Conservation (phyloP, 2,888 invertebrate genomes). For the Drosophila hamatofila region DNA sequence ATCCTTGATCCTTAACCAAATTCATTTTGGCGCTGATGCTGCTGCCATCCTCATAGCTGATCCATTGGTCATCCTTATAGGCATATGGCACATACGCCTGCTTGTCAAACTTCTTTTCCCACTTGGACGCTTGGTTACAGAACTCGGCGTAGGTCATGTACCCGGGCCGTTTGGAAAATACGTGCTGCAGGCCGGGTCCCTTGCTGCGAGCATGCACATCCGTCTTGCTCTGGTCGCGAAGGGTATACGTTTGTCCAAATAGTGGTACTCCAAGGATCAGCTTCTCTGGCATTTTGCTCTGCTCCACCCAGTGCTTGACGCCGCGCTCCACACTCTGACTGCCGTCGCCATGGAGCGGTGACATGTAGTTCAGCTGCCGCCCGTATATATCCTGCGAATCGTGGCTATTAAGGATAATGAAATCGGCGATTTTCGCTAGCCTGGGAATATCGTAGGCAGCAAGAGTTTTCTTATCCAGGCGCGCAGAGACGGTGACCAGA, state of each 20-base stretch:
- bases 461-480: constrained; percentile 25
- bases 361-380: constrained; percentile 32
- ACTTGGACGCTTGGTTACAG: constrained; percentile 54
- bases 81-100: constrained; percentile 89
- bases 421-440: constrained; percentile 56
- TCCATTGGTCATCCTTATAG: constrained; percentile 93
- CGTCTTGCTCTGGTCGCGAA: constrained; percentile 86
- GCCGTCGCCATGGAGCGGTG: constrained; percentile 55
- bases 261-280: constrained; percentile 58
- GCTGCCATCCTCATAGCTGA: constrained; percentile 94
- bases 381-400: constrained; percentile 37
- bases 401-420: constrained; percentile 63
- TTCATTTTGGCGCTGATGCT: constrained; percentile 92
- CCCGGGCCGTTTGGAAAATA: constrained; percentile 32
- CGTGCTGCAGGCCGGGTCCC: constrained; percentile 43
- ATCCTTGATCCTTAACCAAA: constrained; percentile 91
- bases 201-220: constrained; percentile 39
- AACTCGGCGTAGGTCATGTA: constrained; percentile 57
- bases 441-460: constrained; percentile 62
- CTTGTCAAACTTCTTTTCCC: constrained; percentile 56
- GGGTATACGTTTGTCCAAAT: constrained; percentile 88
- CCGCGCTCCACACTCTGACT: constrained; percentile 23
- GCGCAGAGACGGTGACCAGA: constrained; percentile 87
- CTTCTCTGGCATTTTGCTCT: constrained; percentile 36
- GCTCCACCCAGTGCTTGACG: constrained; percentile 44